phyloP scores from a whole-genome alignment of 2,797 vertebrate species.

The Orestias chungarensis region DNA sequence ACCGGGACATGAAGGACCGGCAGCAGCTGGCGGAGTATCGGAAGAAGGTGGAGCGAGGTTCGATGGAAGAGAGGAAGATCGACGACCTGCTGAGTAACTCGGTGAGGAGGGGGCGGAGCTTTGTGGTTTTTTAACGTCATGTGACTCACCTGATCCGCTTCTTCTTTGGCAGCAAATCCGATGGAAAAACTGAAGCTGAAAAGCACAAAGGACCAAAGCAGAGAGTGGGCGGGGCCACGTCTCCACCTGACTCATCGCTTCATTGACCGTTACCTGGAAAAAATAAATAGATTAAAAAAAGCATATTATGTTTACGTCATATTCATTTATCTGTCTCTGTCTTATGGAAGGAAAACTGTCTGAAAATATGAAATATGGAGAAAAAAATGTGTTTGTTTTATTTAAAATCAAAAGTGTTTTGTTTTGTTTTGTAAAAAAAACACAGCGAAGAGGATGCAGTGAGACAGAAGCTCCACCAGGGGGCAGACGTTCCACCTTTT shows the following conservation, averaged over 20 bases:
- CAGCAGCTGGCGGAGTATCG: constrained; percentile 87
- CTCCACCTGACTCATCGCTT: not conserved
- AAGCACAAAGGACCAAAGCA: not conserved
- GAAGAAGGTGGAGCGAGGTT: constrained; percentile 87
- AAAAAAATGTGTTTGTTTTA: not conserved
- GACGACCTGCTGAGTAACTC: constrained; percentile 83
- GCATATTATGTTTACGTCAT: not conserved
- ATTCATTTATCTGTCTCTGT: not conserved
- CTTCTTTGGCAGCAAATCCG: constrained; percentile 88
- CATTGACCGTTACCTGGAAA: not conserved
- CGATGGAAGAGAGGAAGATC: constrained; percentile 88
- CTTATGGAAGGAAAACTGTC: not conserved
- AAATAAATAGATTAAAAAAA: not conserved
- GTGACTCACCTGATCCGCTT: constrained; percentile 14
- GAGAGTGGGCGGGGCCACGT: not conserved
- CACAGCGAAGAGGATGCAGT: not conserved
- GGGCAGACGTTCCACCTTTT: too few species aligned
- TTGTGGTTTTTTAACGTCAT: not conserved
- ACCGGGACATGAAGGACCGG: constrained; percentile 91
- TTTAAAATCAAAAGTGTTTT: not conserved
- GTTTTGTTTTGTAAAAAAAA: too few species aligned
- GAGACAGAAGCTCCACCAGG: not conserved
- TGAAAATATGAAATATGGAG: not conserved
- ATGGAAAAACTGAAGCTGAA: constrained; percentile 96
- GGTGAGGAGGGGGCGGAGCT: constrained; percentile 45